These are phyloP conservation scores for Holcopasites calliopsidis DNA, from an alignment of 1,140 invertebrate genomes.

Conservation along the genomic window DNA sequence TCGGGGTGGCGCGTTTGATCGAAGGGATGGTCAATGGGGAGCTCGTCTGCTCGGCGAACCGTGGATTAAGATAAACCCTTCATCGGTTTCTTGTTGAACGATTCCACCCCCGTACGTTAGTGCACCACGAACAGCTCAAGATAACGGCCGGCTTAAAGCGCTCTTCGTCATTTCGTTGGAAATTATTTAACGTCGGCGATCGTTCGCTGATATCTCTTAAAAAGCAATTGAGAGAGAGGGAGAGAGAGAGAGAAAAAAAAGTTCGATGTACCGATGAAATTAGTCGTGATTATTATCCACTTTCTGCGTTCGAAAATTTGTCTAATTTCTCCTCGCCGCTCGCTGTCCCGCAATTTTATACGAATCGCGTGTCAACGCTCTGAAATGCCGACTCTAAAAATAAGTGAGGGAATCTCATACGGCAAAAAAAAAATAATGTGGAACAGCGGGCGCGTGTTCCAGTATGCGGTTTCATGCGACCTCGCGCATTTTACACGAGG, in stretches of 20 bases:
- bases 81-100: constrained; percentile 77
- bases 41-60: constrained; percentile 77
- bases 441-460: constrained; percentile 19
- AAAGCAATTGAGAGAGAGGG: not conserved
- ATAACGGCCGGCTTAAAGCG: constrained; percentile 58
- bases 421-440: constrained; percentile 19
- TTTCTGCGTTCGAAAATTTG: constrained; percentile 16
- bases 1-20: constrained; percentile 47
- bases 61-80: constrained; percentile 80
- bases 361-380: no score
- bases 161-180: constrained; percentile 44
- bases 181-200: constrained; percentile 55
- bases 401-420: no score
- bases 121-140: constrained; percentile 36
- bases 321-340: not conserved
- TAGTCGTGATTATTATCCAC: constrained; percentile 7
- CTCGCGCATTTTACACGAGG: constrained; percentile 18
- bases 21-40: constrained; percentile 57
- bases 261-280: not conserved
- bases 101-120: constrained; percentile 67
- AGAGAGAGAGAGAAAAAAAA: not conserved
- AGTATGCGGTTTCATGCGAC: not conserved
- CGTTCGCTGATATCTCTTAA: not conserved
- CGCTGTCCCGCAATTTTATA: not conserved
- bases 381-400: no score